Base-by-base conservation (phyloP, 1,140 invertebrate genomes). In the Nixonia krombeini region DNA sequence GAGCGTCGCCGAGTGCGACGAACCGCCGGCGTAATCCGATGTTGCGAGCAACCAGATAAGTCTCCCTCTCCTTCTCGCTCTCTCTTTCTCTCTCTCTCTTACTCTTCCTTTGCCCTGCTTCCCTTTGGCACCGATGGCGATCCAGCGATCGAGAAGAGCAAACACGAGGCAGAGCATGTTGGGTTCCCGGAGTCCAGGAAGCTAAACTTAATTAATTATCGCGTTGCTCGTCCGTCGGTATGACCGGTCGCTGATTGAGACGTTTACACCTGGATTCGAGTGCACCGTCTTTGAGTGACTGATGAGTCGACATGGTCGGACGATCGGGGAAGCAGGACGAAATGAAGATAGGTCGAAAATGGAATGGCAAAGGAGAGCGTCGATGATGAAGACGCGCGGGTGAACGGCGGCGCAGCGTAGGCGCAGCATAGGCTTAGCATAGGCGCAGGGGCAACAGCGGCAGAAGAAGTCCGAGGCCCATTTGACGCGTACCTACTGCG, bases 1-100 rank as follows among this genome's bases (percentile, higher is more conserved):
- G 70, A 74, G 67, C 70, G 74, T 67, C 66, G 59, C 63, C 65
- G 62, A 68, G 62, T 59, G 62, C 63, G 52, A 65, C 42, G 58
- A 72, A 65, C 70, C 57, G 15, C 28, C 46, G 10, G 31, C 29
- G 46, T 61, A 51, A 59, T 61, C 56, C 50, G 42, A 58, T 38
- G 58, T 59, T 46, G 31, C 28, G 38, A 31, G 40, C 40, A 61
- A n/a, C n/a, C n/a, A n/a, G n/a, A n/a, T n/a, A n/a, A n/a, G n/a
- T n/a, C n/a, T n/a, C n/a, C n/a, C n/a, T n/a, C n/a, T n/a, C n/a
- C n/a, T n/a, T n/a, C n/a, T n/a, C n/a, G n/a, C n/a, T n/a, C 15
- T 18, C 1, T 45, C 42, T 29, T 25, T 13, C 26, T 31, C 28
- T n/a, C n/a, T n/a, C n/a, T n/a, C n/a, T n/a, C n/a, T n/a, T n/a